Conservation (phyloP, 53 echinoderm and acorn worm species). For the Stichopus horrens region DNA sequence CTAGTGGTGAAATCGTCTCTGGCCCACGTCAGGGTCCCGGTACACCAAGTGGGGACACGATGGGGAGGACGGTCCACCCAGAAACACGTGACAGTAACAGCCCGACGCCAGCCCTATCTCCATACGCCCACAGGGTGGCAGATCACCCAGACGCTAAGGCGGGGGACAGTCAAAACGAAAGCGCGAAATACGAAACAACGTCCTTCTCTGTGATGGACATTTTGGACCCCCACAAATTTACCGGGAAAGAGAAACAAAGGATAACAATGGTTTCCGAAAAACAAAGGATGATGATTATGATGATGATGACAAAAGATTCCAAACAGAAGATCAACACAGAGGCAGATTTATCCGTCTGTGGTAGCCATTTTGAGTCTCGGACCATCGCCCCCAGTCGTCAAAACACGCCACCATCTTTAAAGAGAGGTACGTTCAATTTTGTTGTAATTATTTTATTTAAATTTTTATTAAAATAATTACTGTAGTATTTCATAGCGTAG, state of each 20-base stretch:
- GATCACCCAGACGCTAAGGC: not conserved
- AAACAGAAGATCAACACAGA: not conserved
- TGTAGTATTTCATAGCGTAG: too few species aligned
- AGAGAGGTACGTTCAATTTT: not conserved
- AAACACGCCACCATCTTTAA: not conserved
- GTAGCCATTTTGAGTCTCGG: not conserved
- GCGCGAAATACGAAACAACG: conserved; percentile 1
- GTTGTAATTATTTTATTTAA: not conserved
- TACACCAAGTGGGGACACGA: conserved; percentile 15
- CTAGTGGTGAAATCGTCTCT: conserved; percentile 14
- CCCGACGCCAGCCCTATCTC: conserved; percentile 30
- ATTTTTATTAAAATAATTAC: not conserved
- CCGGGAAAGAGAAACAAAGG: conserved; percentile 14
- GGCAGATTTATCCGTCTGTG: not conserved
- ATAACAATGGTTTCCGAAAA: not conserved
- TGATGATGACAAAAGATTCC: not conserved
- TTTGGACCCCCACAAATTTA: conserved; percentile 38
- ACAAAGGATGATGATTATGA: not conserved
- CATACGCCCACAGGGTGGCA: not conserved
- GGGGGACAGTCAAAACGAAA: not conserved
- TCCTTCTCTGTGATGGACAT: conserved; percentile 43
- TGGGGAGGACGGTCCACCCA: not conserved
- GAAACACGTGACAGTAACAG: conserved; percentile 27
- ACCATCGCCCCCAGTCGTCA: not conserved
- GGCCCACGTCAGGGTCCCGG: conserved; percentile 13